phyloP scores from a whole-genome alignment of 2,797 vertebrate species.

The Clarias fuscus region DNA sequence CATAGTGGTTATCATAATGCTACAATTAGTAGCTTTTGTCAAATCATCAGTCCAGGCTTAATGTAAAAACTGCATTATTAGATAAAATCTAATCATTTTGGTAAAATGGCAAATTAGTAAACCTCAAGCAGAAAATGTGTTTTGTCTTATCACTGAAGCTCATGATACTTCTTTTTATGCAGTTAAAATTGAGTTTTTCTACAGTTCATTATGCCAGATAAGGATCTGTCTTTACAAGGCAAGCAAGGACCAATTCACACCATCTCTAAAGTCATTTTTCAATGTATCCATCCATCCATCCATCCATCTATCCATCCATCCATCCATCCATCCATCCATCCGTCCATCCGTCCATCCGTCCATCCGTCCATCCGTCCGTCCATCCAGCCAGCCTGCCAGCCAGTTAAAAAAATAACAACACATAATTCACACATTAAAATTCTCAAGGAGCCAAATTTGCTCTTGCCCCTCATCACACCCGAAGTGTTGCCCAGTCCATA shows the following conservation, averaged over 20 bases:
- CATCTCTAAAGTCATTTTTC: constrained; percentile 23
- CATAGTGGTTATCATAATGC: background rate
- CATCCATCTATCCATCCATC: constrained; percentile 31
- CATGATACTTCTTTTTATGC: background rate
- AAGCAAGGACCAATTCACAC: constrained; percentile 52
- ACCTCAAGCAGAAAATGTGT: background rate
- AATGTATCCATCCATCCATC: constrained; percentile 33
- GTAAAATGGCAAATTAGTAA: background rate
- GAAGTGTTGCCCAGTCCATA: constrained; percentile 71
- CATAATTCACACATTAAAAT: constrained; percentile 69
- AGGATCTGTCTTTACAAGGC: constrained; percentile 35
- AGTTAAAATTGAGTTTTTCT: constrained; percentile 15
- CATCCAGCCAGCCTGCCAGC: background rate
- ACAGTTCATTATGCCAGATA: background rate
- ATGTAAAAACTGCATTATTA: background rate
- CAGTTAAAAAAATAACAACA: constrained; percentile 29
- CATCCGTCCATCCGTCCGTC: constrained; percentile 32
- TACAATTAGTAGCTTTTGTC: background rate
- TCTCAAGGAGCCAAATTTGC: constrained; percentile 57
- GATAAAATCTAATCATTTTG: background rate
- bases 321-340: background rate
- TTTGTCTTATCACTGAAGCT: background rate
- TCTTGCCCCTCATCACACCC: constrained; percentile 50
- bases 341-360: constrained; percentile 12
- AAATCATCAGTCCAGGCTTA: background rate